These are phyloP conservation scores for Tichodroma muraria DNA, from an alignment of 2,113 vertebrate genomes.

Conservation along the genomic window DNA sequence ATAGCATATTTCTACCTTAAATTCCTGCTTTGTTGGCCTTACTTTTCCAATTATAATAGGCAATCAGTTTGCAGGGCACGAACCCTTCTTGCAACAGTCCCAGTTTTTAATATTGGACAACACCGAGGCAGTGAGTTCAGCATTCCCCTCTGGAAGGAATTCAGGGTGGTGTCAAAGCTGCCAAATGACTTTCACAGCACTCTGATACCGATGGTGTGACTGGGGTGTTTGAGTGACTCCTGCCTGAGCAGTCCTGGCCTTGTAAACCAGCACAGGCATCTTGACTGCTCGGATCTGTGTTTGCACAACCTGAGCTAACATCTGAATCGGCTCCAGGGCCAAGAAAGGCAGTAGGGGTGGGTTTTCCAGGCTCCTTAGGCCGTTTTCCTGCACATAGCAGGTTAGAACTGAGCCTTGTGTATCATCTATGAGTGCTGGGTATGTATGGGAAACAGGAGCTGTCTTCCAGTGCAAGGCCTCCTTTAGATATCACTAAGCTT, in stretches of 20 bases:
- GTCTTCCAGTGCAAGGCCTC: neutral
- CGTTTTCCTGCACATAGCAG: neutral
- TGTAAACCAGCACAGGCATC: neutral
- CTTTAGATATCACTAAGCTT: neutral
- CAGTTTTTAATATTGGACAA: neutral
- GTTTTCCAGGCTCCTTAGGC: neutral
- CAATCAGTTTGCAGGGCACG: neutral
- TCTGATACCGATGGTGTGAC: neutral
- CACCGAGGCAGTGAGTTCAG: neutral
- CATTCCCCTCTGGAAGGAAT: neutral
- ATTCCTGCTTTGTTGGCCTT: neutral
- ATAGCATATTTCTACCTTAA: neutral
- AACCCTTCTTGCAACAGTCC: neutral
- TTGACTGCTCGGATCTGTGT: neutral
- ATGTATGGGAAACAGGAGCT: neutral
- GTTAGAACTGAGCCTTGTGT: neutral
- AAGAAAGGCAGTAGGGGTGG: neutral
- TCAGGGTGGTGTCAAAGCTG: neutral
- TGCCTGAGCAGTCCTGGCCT: neutral
- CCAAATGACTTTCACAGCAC: neutral
- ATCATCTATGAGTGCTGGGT: neutral
- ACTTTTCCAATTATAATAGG: neutral
- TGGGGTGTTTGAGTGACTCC: neutral
- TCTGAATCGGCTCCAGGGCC: neutral
- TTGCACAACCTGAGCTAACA: neutral